phyloP scores from a whole-genome alignment of 2,113 vertebrate species.

The Nyctereutes procyonoides region DNA sequence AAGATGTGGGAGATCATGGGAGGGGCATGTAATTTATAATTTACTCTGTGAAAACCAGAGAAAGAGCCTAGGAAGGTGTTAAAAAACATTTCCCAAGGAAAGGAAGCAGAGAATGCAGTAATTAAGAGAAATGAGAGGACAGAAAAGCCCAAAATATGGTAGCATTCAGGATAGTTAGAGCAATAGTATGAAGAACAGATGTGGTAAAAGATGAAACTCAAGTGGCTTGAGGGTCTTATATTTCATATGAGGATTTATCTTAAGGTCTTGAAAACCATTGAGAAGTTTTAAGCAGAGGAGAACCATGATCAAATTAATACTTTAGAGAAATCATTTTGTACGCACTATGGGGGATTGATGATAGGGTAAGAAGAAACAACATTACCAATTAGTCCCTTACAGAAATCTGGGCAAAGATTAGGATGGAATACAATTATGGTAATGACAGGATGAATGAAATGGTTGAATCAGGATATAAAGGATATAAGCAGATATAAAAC shows the following conservation, averaged over 20 bases:
- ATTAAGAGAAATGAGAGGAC: background rate
- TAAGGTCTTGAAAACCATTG: background rate
- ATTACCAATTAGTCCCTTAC: background rate
- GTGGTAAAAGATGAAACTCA: background rate
- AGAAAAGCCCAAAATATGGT: background rate
- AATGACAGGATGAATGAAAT: background rate
- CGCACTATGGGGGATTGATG: accelerated
- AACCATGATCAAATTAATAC: background rate
- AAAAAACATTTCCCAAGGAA: background rate
- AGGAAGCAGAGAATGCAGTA: background rate
- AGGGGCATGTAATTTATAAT: background rate
- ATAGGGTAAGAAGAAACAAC: background rate
- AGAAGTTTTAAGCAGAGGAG: background rate
- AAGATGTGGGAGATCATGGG: background rate
- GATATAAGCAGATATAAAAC: background rate
- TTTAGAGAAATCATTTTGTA: background rate
- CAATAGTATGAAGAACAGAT: background rate
- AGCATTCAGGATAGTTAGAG: background rate
- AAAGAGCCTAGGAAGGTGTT: background rate
- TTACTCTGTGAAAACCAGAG: background rate
- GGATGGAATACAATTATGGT: background rate
- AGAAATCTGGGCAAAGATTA: background rate
- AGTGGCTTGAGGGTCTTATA: background rate
- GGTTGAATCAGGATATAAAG: background rate
- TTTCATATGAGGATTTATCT: background rate